Evolutionary conservation across 2,797 vertebrate species (phyloP).

Genomic region (Malacoctenus gilli): DNA sequence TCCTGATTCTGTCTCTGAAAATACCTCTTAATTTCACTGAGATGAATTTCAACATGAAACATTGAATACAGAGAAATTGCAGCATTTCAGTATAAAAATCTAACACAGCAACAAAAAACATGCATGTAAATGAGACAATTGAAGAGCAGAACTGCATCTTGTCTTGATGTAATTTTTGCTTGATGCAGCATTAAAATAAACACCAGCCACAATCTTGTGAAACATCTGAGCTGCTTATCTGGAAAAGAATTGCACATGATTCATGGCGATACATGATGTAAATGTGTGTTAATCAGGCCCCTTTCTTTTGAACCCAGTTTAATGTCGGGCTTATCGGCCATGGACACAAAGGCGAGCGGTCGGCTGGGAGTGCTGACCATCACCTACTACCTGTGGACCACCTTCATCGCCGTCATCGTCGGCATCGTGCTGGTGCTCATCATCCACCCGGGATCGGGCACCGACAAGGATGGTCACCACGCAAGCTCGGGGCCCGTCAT

Average conservation of each 20-base stretch:
- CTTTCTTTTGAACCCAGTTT: conserved; percentile 75
- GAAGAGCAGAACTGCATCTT: too few species aligned
- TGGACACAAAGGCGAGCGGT: conserved; percentile 88
- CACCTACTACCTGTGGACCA: conserved; percentile 93
- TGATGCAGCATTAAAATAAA: background rate
- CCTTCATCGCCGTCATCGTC: conserved; percentile 88
- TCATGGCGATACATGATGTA: too few species aligned
- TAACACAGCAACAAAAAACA: too few species aligned
- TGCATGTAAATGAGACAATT: too few species aligned
- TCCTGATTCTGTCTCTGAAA: too few species aligned
- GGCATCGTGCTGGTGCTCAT: conserved; percentile 86
- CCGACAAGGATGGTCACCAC: conserved; percentile 83
- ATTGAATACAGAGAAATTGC: too few species aligned
- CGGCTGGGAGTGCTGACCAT: conserved; percentile 88
- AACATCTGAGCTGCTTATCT: background rate
- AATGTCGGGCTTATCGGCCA: conserved; percentile 89
- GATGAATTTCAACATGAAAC: too few species aligned
- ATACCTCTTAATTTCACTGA: too few species aligned
- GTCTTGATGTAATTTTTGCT: too few species aligned
- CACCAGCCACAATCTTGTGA: background rate
- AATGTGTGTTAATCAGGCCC: background rate
- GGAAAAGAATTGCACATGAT: too few species aligned
- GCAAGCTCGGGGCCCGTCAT: conserved; percentile 79
- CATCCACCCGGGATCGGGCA: conserved; percentile 86
- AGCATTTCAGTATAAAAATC: too few species aligned